Conservation (phyloP, 2,113 vertebrate species). For the Oceanites oceanicus region DNA sequence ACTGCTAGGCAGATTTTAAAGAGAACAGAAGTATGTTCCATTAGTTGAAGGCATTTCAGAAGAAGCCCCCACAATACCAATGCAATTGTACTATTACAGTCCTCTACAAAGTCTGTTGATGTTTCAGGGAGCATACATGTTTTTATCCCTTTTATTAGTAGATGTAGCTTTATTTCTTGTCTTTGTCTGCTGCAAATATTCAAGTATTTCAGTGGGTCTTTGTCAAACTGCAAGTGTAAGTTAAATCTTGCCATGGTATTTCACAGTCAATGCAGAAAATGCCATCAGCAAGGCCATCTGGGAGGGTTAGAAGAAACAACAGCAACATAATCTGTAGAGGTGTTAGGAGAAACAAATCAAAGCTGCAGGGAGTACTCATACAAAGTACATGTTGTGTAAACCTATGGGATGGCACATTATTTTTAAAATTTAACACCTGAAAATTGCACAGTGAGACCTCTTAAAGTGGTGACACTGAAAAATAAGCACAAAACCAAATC, state of each 20-base stretch:
- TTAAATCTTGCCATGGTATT: not conserved
- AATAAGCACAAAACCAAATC: not conserved
- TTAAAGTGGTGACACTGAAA: not conserved
- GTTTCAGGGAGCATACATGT: not conserved
- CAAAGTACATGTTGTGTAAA: not conserved
- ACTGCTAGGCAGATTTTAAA: not conserved
- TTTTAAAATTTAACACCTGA: not conserved
- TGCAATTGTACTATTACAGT: not conserved
- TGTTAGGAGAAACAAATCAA: conserved; percentile 19
- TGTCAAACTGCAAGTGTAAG: not conserved
- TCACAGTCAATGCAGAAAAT: not conserved
- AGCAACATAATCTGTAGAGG: not conserved
- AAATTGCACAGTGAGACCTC: not conserved
- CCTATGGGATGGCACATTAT: not conserved
- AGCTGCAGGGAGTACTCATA: not conserved
- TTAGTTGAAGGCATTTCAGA: not conserved
- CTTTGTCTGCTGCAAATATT: not conserved
- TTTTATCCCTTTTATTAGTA: not conserved
- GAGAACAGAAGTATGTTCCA: not conserved
- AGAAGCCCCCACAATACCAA: not conserved
- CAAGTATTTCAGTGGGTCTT: not conserved
- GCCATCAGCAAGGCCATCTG: not conserved
- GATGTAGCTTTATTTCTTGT: not conserved
- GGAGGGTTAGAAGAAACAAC: not conserved
- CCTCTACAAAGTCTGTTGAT: not conserved